Percentiles rank a stretch among this genome's conserved stretches.
phyloP scores from a whole-genome alignment of 2,888 invertebrate species.

The Tiliacea citrago region DNA sequence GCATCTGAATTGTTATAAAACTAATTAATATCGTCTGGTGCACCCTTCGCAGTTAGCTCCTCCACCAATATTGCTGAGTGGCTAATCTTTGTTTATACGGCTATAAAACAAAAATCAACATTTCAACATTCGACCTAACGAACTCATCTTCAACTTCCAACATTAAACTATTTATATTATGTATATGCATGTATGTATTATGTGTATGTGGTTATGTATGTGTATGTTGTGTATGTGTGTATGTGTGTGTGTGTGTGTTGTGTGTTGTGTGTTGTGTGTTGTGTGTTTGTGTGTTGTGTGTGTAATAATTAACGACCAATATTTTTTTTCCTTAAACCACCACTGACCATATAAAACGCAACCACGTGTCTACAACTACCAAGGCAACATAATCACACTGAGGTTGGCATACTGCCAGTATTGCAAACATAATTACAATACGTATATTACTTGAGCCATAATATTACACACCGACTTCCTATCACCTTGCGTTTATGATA shows the following conservation, averaged over 20 bases:
- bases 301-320: conserved; percentile 18
- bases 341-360: conserved; percentile 33
- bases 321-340: conserved; percentile 12
- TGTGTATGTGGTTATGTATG: too few species aligned
- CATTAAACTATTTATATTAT: neutral
- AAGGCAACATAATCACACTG: conserved; percentile 67
- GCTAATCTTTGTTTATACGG: neutral
- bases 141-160: neutral
- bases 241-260: too few species aligned
- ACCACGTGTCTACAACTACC: conserved; percentile 62
- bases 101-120: neutral
- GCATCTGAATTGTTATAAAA: neutral
- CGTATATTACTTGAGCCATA: conserved; percentile 60
- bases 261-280: too few species aligned
- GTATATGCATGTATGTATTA: too few species aligned
- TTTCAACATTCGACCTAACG: neutral
- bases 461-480: conserved; percentile 64
- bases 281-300: too few species aligned
- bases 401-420: conserved; percentile 65
- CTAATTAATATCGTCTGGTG: neutral
- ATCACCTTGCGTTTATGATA: conserved; percentile 60
- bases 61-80: neutral
- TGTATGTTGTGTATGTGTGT: too few species aligned
- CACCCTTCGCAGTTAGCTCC: neutral
- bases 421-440: conserved; percentile 68